These are phyloP conservation scores for Coendou prehensilis DNA, from an alignment of 2,797 vertebrate species.

Conservation along the genomic window DNA sequence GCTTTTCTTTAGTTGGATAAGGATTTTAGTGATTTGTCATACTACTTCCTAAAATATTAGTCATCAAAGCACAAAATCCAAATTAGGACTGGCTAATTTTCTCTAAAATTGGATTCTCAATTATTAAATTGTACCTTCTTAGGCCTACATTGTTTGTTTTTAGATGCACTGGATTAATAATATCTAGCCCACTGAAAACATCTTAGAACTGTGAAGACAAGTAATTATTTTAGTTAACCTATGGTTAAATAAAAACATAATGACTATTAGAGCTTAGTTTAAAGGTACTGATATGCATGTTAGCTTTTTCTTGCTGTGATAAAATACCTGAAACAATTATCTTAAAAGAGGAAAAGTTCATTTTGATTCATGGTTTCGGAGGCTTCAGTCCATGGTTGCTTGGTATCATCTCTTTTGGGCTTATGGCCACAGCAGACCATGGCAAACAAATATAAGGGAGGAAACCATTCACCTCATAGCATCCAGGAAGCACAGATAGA, in stretches of 20 bases:
- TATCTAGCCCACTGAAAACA: not conserved
- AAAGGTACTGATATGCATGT: not conserved
- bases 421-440: not conserved
- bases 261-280: slow-evolving; percentile 23
- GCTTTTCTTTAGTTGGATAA: not conserved
- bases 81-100: not conserved
- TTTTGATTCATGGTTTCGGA: not conserved
- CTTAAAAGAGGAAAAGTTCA: not conserved
- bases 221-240: slow-evolving; percentile 19
- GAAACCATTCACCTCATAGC: not conserved
- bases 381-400: not conserved
- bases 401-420: not conserved
- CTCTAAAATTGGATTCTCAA: not conserved
- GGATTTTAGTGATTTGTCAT: not conserved
- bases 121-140: not conserved
- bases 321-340: not conserved
- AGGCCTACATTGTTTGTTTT: not conserved
- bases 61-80: not conserved
- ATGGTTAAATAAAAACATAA: not conserved
- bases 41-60: not conserved
- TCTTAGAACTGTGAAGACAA: not conserved
- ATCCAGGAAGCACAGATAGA: not conserved
- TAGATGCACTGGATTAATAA: slow-evolving; percentile 12
- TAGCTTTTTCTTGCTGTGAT: not conserved
- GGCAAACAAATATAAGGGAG: not conserved